A percentile compares a stretch with the other conserved stretches of the same genome.
Conservation (phyloP, 2,888 invertebrate species). For the Hetaerina titia region DNA sequence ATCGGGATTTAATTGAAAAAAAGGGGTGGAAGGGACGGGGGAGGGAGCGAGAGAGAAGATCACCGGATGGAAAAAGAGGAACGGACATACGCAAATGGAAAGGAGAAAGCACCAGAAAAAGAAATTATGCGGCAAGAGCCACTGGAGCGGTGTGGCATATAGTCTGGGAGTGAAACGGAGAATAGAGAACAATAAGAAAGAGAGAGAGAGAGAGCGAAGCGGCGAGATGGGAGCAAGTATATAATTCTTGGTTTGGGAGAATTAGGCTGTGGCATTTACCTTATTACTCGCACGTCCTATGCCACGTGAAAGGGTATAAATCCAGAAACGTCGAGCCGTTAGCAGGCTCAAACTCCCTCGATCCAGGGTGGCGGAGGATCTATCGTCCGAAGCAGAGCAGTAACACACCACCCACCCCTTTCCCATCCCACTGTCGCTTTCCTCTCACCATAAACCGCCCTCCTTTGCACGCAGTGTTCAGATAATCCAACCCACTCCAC, state of each 20-base stretch:
- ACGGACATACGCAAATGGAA: not conserved
- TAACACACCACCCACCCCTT: not conserved
- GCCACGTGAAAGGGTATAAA: not conserved
- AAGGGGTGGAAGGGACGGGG: not conserved
- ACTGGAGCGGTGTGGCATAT: no score
- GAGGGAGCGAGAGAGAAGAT: not conserved
- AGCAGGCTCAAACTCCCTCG: constrained; percentile 2
- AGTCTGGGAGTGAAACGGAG: no score
- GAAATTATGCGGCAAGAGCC: no score
- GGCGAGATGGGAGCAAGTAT: not conserved
- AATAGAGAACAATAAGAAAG: not conserved
- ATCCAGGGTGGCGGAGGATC: not conserved
- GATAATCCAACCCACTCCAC: not conserved
- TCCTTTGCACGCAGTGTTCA: not conserved
- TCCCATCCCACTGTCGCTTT: not conserved
- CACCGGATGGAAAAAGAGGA: not conserved
- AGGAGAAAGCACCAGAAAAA: not conserved
- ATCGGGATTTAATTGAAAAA: not conserved
- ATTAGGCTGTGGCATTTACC: constrained; percentile 33
- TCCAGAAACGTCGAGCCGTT: constrained; percentile 9
- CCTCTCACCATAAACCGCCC: not conserved
- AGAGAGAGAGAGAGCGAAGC: not conserved
- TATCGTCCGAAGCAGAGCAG: not conserved
- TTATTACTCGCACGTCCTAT: constrained; percentile 27
- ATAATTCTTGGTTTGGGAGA: constrained; percentile 30